Evolutionary conservation across 2,888 invertebrate species (phyloP).

Genomic region (Lasioglossum leucozonium): DNA sequence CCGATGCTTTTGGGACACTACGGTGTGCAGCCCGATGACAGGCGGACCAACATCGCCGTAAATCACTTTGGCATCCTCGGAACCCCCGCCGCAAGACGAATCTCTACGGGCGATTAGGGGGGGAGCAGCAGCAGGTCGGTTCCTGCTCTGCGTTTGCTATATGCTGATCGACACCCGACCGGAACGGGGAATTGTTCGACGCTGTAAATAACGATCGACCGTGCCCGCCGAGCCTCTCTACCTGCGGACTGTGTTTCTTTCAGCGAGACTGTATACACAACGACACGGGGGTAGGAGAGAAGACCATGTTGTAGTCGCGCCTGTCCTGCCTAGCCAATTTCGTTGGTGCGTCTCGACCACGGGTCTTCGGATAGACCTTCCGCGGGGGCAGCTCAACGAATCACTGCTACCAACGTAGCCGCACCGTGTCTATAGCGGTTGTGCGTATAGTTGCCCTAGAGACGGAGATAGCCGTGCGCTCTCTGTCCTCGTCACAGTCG

Average conservation of each 20-base stretch:
- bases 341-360: not conserved
- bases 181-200: conserved; percentile 14
- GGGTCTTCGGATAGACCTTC: not conserved
- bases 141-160: conserved; percentile 16
- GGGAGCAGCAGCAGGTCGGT: conserved; percentile 26
- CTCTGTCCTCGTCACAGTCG: not conserved
- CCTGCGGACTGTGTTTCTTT: not conserved
- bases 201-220: conserved; percentile 49
- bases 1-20: conserved; percentile 34
- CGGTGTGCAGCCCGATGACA: conserved; percentile 32
- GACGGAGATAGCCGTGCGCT: not conserved
- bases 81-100: not conserved
- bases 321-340: not conserved
- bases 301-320: not conserved
- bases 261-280: conserved; percentile 34
- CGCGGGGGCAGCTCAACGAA: not conserved
- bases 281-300: no score
- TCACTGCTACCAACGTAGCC: conserved; percentile 9
- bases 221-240: not conserved
- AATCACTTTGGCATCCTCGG: conserved; percentile 13
- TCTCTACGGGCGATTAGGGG: not conserved
- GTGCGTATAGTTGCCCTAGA: not conserved
- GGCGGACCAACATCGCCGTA: conserved; percentile 16
- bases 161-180: conserved; percentile 11
- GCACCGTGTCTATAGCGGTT: not conserved